Percentiles rank a stretch among this genome's conserved stretches.
Evolutionary conservation across 2,888 invertebrate species (phyloP).

Genomic region (Liodrosophila aerea): DNA sequence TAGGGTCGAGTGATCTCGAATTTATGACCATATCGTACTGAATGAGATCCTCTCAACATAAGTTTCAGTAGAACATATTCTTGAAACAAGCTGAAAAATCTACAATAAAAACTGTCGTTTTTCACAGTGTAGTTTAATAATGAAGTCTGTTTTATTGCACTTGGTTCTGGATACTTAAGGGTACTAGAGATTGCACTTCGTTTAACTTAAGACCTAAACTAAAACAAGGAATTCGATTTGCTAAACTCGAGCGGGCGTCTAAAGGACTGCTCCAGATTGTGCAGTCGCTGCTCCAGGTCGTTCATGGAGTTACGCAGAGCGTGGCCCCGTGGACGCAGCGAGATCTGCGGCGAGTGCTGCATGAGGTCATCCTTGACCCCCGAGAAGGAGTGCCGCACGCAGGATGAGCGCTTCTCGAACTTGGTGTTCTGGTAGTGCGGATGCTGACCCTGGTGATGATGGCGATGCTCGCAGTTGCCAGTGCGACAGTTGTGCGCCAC

Average conservation of each 20-base stretch:
- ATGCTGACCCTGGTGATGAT: slow-evolving; percentile 64
- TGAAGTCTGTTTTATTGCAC: slow-evolving; percentile 64
- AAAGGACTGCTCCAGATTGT: slow-evolving; percentile 82
- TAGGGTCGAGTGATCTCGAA: too few relatives aligned
- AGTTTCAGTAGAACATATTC: too few relatives aligned
- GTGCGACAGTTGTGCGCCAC: slow-evolving; percentile 73
- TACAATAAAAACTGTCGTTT: too few relatives aligned
- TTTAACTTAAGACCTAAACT: slow-evolving; percentile 36
- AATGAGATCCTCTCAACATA: too few relatives aligned
- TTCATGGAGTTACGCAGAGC: slow-evolving; percentile 82
- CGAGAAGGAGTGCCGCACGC: slow-evolving; percentile 82
- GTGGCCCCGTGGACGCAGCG: slow-evolving; percentile 80
- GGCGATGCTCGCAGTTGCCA: slow-evolving; percentile 65
- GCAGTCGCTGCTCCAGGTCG: slow-evolving; percentile 81
- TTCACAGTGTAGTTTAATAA: slow-evolving; percentile 4
- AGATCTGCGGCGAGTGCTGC: slow-evolving; percentile 80
- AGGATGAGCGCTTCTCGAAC: slow-evolving; percentile 78
- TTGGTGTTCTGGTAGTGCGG: slow-evolving; percentile 79
- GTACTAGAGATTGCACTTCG: slow-evolving; percentile 57
- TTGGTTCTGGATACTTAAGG: slow-evolving; percentile 37
- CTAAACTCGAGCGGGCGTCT: slow-evolving; percentile 78
- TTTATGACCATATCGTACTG: too few relatives aligned
- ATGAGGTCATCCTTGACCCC: slow-evolving; percentile 82
- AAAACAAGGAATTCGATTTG: slow-evolving; percentile 78
- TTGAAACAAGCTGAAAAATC: too few relatives aligned